Evolutionary conservation across 1,140 invertebrate genomes (phyloP), one percentile per base, ranked within the genome.

Genomic region (Lerema accius): DNA sequence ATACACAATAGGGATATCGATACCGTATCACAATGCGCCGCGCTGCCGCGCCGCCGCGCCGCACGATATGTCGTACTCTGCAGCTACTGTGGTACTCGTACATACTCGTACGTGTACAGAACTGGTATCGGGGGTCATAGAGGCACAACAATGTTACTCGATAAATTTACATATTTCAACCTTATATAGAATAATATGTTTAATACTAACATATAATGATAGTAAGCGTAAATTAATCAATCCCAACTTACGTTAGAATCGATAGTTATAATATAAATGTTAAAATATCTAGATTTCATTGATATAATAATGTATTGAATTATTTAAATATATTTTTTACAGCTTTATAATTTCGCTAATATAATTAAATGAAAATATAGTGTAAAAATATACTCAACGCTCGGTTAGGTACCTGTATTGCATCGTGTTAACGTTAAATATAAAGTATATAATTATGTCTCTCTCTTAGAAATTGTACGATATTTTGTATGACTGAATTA

Each of bases 181-280:
- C 74, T 84, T 84, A 84, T 51, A 71, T 78, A 85, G 80, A 82
- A 77, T 77, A 76, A 72, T 69, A 66, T 81, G 73, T 73, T 75
- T 79, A 79, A 82, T 72, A 78, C 77, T 83, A 85, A 80, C 67
- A 82, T 86, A 86, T 86, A 73, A 75, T 84, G 84, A 83, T 89
- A 89, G 79, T 89, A 89, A 89, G 86, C 84, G 86, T 89, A 89
- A 85, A 81, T 76, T 78, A 76, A 71, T 80, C 76, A 63, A 72
- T 69, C 61, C 78, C 72, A 74, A 84, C 71, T 9, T 65, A 39
- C 49, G 70, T 72, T 63, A 67, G 78, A 76, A 76, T 71, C 62
- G 67, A 71, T 74, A 64, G 61, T 68, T 70, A 71, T 66, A 71
- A 62, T 71, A 60, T 61, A 42, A 48, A 49, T 28, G 45, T 61